phyloP scores from a whole-genome alignment of 2,888 invertebrate species.

The Troides helena region DNA sequence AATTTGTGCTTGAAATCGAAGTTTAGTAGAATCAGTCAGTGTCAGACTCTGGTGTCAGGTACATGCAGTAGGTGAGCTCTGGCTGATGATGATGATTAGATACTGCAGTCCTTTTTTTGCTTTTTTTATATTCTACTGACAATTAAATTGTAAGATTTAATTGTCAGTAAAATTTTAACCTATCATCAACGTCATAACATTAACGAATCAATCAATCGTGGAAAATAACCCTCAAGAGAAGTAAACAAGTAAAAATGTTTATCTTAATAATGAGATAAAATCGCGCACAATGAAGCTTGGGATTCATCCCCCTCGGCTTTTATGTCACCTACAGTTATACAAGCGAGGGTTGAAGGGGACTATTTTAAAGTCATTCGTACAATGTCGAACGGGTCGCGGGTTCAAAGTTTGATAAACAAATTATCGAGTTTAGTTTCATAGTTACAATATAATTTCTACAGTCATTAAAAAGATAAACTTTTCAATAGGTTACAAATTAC shows the following conservation, averaged over 20 bases:
- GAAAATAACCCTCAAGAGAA: constrained; percentile 5
- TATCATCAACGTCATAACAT: too few species aligned
- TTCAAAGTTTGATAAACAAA: background rate
- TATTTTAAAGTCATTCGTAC: constrained; percentile 23
- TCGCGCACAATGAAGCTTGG: constrained; percentile 10
- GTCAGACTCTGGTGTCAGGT: too few species aligned
- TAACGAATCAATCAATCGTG: too few species aligned
- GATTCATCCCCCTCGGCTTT: constrained; percentile 13
- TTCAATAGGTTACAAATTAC: background rate
- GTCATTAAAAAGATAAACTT: background rate
- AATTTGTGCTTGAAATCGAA: too few species aligned
- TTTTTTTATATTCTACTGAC: too few species aligned
- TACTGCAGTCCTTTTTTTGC: too few species aligned
- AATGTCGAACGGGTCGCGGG: constrained; percentile 13
- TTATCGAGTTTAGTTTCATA: constrained; percentile 1
- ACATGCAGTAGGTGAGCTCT: too few species aligned
- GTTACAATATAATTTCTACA: background rate
- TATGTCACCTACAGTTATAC: constrained; percentile 13
- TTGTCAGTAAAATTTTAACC: too few species aligned
- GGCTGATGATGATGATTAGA: too few species aligned
- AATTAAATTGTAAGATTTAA: too few species aligned
- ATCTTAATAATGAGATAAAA: constrained; percentile 26
- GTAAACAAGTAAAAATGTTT: constrained; percentile 24
- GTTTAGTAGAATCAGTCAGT: too few species aligned
- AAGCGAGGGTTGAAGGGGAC: constrained; percentile 22